Base-by-base conservation (phyloP, 2,113 vertebrate species). In the Atlantisia rogersi region DNA sequence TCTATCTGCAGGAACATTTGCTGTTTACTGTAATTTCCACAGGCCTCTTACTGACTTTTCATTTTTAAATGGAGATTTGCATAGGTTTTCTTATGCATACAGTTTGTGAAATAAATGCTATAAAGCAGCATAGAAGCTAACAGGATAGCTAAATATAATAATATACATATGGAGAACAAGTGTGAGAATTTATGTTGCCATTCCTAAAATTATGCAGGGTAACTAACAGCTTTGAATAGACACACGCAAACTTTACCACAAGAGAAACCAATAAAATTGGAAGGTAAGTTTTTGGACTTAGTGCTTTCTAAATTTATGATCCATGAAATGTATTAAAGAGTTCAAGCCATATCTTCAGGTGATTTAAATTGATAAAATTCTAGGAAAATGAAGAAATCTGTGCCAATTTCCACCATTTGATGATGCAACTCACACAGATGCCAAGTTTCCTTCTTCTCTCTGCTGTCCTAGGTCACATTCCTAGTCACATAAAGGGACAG, bases 11-110 rank as follows among this genome's bases (percentile, higher is more conserved):
- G 91, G 79, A 92, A 74, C 11, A 70, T 86, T 93, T 94, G 65
- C 67, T 95, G 50, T 90, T 95, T 92, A 87, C 82, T 96, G 80
- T 62, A 82, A 84, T 94, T 95, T 96, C 76, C 48, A 74, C 31
- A 59, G 31, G 29, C 15, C 18, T 75, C 68, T 94, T 68, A 67
- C 31, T 78, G 73, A 82, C 12, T 79, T 70, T 59, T 86, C 14
- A 46, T 84, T 84, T 94, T 80, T 42, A 93, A 92, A 77, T 55
- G 26, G 64, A 71, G 46, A 46, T 73, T 90, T 88, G 44, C 56
- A 95, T n/a, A 53, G 65, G 40, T 84, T 96, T 95, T 65, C 65
- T 64, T 71, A 46, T 28, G 25, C 60, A 32, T 92, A 29, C 77
- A 74, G 26, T 80, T 65, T 65, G 48, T 80, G 35, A 81, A 67